Evolutionary conservation across 2,888 invertebrate genomes (phyloP).

Genomic region (Habrosyne pyritoides): DNA sequence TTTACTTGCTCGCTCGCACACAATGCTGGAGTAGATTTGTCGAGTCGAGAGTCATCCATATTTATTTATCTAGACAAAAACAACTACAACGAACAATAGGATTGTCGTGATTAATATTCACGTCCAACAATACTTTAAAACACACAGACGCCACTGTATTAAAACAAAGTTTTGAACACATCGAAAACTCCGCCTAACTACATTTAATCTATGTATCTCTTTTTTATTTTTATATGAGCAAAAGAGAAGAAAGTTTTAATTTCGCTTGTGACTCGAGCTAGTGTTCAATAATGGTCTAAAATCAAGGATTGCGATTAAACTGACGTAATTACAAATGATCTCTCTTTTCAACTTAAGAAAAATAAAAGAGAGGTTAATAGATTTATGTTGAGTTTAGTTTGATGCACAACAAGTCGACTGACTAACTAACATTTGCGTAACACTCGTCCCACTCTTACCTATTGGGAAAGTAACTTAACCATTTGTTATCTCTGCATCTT

Average conservation of each 20-base stretch:
- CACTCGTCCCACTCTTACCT: neutral
- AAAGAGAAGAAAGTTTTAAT: too few relatives aligned
- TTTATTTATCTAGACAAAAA: neutral
- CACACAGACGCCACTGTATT: neutral
- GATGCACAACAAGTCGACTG: neutral
- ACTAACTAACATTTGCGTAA: neutral
- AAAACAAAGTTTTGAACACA: neutral
- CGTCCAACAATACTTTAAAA: neutral
- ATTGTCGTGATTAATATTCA: neutral
- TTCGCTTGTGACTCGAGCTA: too few relatives aligned
- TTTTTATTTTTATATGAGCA: too few relatives aligned
- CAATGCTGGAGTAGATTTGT: neutral
- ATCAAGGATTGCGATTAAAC: too few relatives aligned
- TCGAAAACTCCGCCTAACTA: too few relatives aligned
- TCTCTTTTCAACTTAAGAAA: too few relatives aligned
- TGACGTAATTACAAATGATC: too few relatives aligned
- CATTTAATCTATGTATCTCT: too few relatives aligned
- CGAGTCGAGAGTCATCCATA: neutral
- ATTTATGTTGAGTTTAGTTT: too few relatives aligned
- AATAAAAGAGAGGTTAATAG: too few relatives aligned
- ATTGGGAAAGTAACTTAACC: neutral
- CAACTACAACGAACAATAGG: neutral
- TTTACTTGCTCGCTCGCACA: constrained; percentile 8
- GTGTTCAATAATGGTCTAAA: too few relatives aligned
- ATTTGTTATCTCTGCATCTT: constrained; percentile 3